Base-by-base conservation (phyloP, 2,797 vertebrate species). In the Bovichtus diacanthus region DNA sequence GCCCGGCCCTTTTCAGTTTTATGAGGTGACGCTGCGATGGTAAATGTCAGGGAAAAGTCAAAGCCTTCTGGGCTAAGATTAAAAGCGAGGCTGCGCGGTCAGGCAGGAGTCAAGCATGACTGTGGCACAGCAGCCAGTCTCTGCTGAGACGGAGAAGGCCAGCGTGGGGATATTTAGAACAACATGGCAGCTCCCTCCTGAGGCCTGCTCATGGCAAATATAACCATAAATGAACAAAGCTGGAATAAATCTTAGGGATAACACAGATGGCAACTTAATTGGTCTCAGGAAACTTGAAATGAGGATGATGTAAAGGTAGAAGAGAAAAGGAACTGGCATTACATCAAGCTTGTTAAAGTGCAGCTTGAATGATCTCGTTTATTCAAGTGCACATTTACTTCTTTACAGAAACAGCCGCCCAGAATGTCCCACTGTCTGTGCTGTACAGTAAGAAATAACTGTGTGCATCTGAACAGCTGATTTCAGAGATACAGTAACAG, bases 11-110 rank as follows among this genome's bases (percentile, higher is more conserved):
- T 50, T 55, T 60, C 76, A 49, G 41, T 53, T 61, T 21, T 53
- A 54, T 27, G 68, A 81, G 68, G 78, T 74, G 77, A 84, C 38
- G 27, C 41, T 62, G 64, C 25, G 15, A 65, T 64, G 79, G 55
- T 81, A 88, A 90, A 88, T 87, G 87, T 87, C 90, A 92, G 74
- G 76, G 75, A 90, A 90, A 88, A 88, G 88, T 87, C 87, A 90
- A 74, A 87, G 85, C 87, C 79, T 74, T 71, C 41, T 63, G 82
- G 86, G 80, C 64, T 51, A 65, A 25, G 81, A 90, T 89, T 82
- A 83, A 74, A 75, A 55, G 47, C 2, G 36, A 53, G 43, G 74
- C 78, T 72, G 31, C 2, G 54, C 68, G 85, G 79, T 88, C 85
- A 77, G 76, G 36, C 63, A 53, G 69, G 79, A 86, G 87, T 87